phyloP scores from a whole-genome alignment of 1,140 invertebrate genomes.

The Euglossa dilemma region DNA sequence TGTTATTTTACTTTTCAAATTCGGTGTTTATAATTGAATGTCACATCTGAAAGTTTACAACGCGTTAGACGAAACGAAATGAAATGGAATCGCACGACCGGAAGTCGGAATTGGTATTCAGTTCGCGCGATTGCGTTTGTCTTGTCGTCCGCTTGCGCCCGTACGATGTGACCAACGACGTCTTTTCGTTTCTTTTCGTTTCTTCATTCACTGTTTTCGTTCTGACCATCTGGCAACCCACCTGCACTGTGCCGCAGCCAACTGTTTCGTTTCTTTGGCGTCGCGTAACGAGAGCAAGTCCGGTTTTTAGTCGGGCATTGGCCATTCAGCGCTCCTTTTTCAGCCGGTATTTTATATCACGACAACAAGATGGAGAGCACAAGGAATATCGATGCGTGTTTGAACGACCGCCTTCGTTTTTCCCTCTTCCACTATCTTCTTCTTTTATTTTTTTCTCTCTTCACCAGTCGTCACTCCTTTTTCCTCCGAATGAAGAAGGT shows the following conservation, averaged over 20 bases:
- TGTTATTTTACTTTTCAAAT: not conserved
- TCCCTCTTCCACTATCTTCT: not conserved
- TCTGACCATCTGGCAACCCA: conserved; percentile 60
- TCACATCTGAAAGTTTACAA: not conserved
- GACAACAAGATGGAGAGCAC: conserved; percentile 25
- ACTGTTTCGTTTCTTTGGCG: conserved; percentile 52
- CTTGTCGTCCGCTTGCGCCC: conserved; percentile 18
- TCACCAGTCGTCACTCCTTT: not conserved
- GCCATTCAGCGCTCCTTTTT: conserved; percentile 32
- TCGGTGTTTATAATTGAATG: not conserved
- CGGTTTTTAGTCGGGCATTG: conserved; percentile 50
- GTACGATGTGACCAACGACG: not conserved
- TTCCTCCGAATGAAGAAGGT: too few species aligned
- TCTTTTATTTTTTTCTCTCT: too few species aligned
- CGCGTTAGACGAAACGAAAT: not conserved
- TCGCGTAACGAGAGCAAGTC: conserved; percentile 47
- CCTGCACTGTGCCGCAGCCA: conserved; percentile 46
- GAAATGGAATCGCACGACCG: not conserved
- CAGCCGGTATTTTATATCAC: conserved; percentile 39
- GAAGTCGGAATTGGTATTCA: conserved; percentile 61
- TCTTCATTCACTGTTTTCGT: conserved; percentile 60
- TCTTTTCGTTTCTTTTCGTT: conserved; percentile 27
- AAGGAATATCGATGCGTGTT: not conserved
- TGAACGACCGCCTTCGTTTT: not conserved
- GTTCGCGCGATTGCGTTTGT: conserved; percentile 28